Conservation (phyloP, 2,888 invertebrate species). For the Oligia strigilis region DNA sequence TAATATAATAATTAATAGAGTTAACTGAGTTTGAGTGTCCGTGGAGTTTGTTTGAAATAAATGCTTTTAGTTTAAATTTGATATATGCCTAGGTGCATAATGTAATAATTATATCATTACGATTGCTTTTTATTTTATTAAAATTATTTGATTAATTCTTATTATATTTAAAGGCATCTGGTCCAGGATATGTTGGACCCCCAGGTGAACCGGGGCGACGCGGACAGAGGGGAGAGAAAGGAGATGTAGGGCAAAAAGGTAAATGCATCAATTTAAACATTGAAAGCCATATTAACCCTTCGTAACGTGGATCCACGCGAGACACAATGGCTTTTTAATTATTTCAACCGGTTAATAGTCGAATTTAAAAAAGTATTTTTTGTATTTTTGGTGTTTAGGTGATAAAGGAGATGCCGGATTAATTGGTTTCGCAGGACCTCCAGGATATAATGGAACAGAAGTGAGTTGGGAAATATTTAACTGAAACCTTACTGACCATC, state of each 20-base stretch:
- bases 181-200: slow-evolving; percentile 62
- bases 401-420: slow-evolving; percentile 78
- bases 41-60: too few species aligned
- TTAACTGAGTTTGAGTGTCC: too few species aligned
- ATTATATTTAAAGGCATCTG: slow-evolving; percentile 69
- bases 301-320: not conserved
- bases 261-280: not conserved
- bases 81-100: too few species aligned
- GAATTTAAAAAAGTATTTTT: not conserved
- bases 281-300: not conserved
- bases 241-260: slow-evolving; percentile 82
- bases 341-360: not conserved
- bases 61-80: too few species aligned
- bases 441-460: slow-evolving; percentile 78
- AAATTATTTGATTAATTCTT: not conserved
- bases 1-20: too few species aligned
- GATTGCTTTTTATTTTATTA: not conserved
- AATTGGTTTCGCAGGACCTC: slow-evolving; percentile 77
- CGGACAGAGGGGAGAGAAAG: slow-evolving; percentile 81
- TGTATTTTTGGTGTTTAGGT: slow-evolving; percentile 65
- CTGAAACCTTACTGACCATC: too few species aligned
- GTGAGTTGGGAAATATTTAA: slow-evolving; percentile 71
- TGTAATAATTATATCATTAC: not conserved
- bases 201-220: slow-evolving; percentile 74
- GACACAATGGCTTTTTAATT: not conserved